phyloP scores from a whole-genome alignment of 2,797 vertebrate genomes.

The Gadopsis bispinosus region DNA sequence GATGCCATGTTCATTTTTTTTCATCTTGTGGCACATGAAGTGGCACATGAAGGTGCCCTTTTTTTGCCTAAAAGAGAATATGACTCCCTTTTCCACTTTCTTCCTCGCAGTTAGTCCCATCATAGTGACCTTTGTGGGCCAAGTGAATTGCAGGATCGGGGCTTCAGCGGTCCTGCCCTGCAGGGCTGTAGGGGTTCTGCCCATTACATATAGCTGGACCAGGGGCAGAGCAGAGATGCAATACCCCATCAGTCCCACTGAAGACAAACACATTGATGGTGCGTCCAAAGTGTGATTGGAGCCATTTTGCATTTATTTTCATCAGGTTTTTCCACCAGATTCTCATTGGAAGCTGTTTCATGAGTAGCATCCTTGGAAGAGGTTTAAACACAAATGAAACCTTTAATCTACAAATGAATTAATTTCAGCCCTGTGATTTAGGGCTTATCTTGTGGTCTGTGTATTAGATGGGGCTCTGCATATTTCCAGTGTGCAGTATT shows the following conservation, averaged over 20 bases:
- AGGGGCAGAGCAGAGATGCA: constrained; percentile 43
- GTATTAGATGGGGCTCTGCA: constrained; percentile 80
- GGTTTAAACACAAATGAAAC: not conserved
- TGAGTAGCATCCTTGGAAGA: not conserved
- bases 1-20: not conserved
- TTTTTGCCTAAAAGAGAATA: not conserved
- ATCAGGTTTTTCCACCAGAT: no score
- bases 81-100: not conserved
- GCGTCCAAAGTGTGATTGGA: constrained; percentile 22
- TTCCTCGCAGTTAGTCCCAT: constrained; percentile 79
- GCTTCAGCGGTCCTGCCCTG: constrained; percentile 77
- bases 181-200: constrained; percentile 78
- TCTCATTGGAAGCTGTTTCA: not conserved
- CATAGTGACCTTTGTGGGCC: constrained; percentile 72
- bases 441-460: constrained; percentile 1
- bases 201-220: constrained; percentile 83
- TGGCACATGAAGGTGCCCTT: no score
- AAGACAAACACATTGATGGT: constrained; percentile 71
- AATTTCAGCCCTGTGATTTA: not conserved
- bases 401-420: not conserved
- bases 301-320: not conserved
- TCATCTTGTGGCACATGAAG: not conserved
- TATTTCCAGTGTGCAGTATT: constrained; percentile 70
- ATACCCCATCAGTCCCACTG: constrained; percentile 36
- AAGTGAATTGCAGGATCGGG: constrained; percentile 70